Conservation (phyloP, 2,888 invertebrate genomes). For the Exephanes ischioxanthus region DNA sequence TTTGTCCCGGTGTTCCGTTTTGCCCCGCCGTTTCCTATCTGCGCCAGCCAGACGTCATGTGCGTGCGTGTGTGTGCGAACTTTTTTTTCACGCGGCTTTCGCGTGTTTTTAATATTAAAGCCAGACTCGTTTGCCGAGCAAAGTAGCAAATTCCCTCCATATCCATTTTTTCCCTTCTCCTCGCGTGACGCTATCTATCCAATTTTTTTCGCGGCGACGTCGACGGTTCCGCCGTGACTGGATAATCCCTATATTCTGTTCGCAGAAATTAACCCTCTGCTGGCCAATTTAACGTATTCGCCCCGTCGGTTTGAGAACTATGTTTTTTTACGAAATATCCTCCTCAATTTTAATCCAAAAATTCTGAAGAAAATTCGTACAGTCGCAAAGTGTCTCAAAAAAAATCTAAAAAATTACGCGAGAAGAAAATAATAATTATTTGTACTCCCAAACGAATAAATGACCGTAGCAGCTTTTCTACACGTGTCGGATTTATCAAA, state of each 20-base stretch:
- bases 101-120: constrained; percentile 35
- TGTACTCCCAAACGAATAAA: neutral
- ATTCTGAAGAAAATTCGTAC: too few species aligned
- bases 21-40: neutral
- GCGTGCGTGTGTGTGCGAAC: constrained; percentile 4
- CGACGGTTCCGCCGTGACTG: neutral
- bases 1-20: neutral
- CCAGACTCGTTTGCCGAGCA: constrained; percentile 22
- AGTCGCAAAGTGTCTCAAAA: too few species aligned
- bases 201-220: constrained; percentile 21
- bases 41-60: neutral
- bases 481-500: neutral
- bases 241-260: neutral
- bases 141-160: constrained; percentile 1
- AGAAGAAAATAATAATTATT: neutral
- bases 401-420: neutral
- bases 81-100: constrained; percentile 25
- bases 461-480: neutral
- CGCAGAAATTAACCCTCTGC: neutral
- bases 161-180: neutral
- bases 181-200: constrained; percentile 29
- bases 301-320: too few species aligned
- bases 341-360: too few species aligned
- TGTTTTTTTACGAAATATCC: too few species aligned
- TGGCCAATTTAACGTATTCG: too few species aligned